A percentile compares a stretch with the other conserved stretches of the same genome.
These are phyloP conservation scores for Pilophorus perplexus DNA, from an alignment of 2,888 invertebrate species.

Conservation along the genomic window DNA sequence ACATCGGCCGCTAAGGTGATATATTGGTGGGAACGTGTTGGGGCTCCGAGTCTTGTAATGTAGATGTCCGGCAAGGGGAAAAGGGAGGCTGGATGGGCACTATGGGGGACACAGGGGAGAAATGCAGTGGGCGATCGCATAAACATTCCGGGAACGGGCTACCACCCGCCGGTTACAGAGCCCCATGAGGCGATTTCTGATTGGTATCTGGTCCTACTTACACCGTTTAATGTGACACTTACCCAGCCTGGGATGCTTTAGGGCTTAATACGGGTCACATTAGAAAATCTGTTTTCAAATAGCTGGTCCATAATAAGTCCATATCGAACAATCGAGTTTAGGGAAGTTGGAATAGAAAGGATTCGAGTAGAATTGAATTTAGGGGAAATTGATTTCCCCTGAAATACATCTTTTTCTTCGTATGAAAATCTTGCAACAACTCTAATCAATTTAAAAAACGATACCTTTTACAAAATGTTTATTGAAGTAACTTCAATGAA, in stretches of 20 bases:
- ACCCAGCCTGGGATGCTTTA: neutral
- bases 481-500: no score
- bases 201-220: slow-evolving; percentile 17
- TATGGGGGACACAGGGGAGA: no score
- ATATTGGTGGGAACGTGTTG: slow-evolving; percentile 31
- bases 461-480: no score
- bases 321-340: no score
- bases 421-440: no score
- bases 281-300: no score
- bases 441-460: no score
- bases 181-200: slow-evolving; percentile 14
- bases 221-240: slow-evolving; percentile 18
- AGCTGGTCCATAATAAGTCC: no score
- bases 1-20: slow-evolving; percentile 32
- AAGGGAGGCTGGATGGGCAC: neutral
- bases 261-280: slow-evolving; percentile 6
- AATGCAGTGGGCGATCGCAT: slow-evolving; percentile 19
- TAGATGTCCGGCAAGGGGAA: slow-evolving; percentile 1
- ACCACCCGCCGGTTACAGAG: slow-evolving; percentile 21
- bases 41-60: slow-evolving; percentile 14
- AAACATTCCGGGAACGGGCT: slow-evolving; percentile 13
- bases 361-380: no score
- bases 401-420: no score
- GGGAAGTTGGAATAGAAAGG: no score
- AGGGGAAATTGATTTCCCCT: no score